These are phyloP conservation scores for Carettochelys insculpta DNA, from an alignment of 2,113 vertebrate genomes.

Conservation along the genomic window DNA sequence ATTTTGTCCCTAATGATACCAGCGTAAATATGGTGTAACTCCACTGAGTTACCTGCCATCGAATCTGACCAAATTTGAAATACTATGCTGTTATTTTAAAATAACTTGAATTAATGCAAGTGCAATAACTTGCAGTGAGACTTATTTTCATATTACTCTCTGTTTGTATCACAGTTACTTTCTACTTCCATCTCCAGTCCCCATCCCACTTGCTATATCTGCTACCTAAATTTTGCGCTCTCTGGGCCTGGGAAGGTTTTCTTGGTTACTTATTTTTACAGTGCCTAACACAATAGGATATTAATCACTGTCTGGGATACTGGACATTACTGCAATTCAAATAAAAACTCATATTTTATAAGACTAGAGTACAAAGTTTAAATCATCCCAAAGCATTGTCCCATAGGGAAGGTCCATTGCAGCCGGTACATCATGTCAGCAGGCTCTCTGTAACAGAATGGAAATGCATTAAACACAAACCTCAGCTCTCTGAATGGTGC, in stretches of 20 bases:
- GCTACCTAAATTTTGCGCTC: not conserved
- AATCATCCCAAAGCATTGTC: not conserved
- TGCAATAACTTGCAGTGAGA: too few relatives aligned
- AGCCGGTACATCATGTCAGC: not conserved
- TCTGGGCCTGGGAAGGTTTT: not conserved
- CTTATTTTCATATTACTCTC: not conserved
- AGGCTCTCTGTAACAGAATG: not conserved
- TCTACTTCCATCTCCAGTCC: not conserved
- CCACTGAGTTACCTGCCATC: too few relatives aligned
- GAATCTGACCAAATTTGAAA: not conserved
- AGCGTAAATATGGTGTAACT: too few relatives aligned
- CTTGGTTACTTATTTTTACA: not conserved
- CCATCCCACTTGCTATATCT: not conserved
- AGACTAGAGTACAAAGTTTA: not conserved
- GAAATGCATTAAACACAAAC: not conserved
- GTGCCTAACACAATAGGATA: fast-evolving
- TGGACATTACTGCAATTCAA: not conserved
- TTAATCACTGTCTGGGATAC: not conserved
- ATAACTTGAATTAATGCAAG: too few relatives aligned
- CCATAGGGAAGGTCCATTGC: not conserved
- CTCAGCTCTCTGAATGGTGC: not conserved
- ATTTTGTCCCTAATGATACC: too few relatives aligned
- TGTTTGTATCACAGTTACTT: not conserved
- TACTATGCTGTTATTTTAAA: constrained; percentile 14
- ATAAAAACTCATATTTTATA: not conserved